Evolutionary conservation across 1,140 invertebrate species (phyloP).

Genomic region (Drosophila navojoa): DNA sequence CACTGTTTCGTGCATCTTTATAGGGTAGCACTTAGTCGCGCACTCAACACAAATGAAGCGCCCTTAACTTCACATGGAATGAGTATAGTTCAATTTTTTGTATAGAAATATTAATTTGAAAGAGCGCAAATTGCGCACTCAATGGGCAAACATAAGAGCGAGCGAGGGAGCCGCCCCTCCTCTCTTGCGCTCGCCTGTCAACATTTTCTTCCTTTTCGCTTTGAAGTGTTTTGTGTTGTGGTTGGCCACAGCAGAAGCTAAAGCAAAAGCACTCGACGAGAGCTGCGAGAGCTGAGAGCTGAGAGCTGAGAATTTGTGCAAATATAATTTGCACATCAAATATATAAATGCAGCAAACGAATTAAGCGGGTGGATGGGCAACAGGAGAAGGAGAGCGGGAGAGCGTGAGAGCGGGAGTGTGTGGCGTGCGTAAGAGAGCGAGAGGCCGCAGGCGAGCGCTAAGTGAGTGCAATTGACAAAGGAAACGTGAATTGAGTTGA

Average conservation of each 20-base stretch:
- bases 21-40: neutral
- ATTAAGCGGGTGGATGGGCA: slow-evolving; percentile 7
- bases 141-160: slow-evolving; percentile 37
- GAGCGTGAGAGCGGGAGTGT: neutral
- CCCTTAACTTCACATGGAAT: neutral
- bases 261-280: slow-evolving; percentile 32
- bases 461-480: slow-evolving; percentile 80
- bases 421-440: neutral
- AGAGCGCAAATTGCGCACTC: slow-evolving; percentile 45
- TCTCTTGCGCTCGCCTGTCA: slow-evolving; percentile 15
- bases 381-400: neutral
- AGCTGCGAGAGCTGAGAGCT: slow-evolving; percentile 25
- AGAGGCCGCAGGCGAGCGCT: slow-evolving; percentile 28
- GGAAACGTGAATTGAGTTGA: slow-evolving; percentile 73
- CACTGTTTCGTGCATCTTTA: neutral
- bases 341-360: slow-evolving; percentile 67
- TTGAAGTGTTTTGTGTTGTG: slow-evolving; percentile 72
- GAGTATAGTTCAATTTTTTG: slow-evolving; percentile 41
- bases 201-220: slow-evolving; percentile 30
- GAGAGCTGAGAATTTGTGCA: slow-evolving; percentile 56
- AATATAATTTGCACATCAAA: slow-evolving; percentile 75
- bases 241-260: slow-evolving; percentile 54
- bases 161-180: too few relatives aligned
- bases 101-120: slow-evolving; percentile 34
- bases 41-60: neutral